Conservation (phyloP, 1,140 invertebrate species). For the Penaeus indicus region DNA sequence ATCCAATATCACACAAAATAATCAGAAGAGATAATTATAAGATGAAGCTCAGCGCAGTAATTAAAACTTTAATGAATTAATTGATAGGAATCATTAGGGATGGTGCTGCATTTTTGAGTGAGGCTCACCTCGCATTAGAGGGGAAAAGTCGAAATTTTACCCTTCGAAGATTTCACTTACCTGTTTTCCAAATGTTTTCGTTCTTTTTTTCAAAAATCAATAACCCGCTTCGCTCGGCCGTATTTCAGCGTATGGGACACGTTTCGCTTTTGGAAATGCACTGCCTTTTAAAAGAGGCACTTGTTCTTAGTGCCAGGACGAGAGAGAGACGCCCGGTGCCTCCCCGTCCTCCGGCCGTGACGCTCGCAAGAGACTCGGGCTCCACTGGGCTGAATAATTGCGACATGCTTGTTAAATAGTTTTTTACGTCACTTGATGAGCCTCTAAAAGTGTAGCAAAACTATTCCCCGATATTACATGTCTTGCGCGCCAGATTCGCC, state of each 20-base stretch:
- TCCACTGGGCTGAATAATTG: conserved; percentile 39
- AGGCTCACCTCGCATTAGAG: conserved; percentile 20
- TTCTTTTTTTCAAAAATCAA: not conserved
- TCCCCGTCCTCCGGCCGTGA: too few species aligned
- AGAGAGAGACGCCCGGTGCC: too few species aligned
- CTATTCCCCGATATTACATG: conserved; percentile 30
- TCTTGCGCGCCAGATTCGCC: conserved; percentile 1
- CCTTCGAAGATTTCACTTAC: conserved; percentile 31
- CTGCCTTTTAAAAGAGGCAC: too few species aligned
- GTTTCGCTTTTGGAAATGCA: too few species aligned
- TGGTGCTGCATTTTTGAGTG: conserved; percentile 56
- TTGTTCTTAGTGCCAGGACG: too few species aligned
- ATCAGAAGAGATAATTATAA: conserved; percentile 60
- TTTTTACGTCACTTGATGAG: conserved; percentile 33
- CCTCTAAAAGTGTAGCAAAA: conserved; percentile 6
- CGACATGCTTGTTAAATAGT: conserved; percentile 54
- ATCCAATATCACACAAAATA: conserved; percentile 57
- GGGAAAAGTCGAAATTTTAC: conserved; percentile 53
- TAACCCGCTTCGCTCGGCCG: not conserved
- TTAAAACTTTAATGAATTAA: conserved; percentile 65
- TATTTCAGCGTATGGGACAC: too few species aligned
- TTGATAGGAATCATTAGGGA: conserved; percentile 63
- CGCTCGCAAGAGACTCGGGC: not conserved
- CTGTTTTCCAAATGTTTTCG: conserved; percentile 23
- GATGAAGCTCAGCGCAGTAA: conserved; percentile 53